Percentiles rank a stretch among this genome's conserved stretches.
Evolutionary conservation across 2,113 vertebrate species (phyloP).

Genomic region (Ivindomyrus marchei): DNA sequence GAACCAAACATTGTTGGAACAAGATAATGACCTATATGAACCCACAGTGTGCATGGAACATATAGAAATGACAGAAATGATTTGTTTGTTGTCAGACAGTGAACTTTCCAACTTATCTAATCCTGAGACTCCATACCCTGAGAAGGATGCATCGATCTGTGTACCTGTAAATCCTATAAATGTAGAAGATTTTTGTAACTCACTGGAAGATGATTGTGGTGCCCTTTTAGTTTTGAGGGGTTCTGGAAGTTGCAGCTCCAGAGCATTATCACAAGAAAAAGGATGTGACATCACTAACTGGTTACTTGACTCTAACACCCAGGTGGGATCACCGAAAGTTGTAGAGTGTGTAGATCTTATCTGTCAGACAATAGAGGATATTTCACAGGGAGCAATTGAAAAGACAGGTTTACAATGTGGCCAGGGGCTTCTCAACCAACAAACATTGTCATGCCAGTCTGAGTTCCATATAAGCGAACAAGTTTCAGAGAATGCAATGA

Average conservation of each 20-base stretch:
- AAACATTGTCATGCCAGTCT: not conserved
- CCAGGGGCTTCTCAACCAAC: not conserved
- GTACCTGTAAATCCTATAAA: not conserved
- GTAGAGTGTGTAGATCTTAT: not conserved
- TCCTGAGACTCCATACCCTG: not conserved
- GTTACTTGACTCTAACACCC: not conserved
- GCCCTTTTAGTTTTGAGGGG: not conserved
- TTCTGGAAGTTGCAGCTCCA: not conserved
- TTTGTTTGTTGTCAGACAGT: not conserved
- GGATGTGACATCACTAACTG: not conserved
- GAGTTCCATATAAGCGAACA: not conserved
- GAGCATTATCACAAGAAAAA: not conserved
- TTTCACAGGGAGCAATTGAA: not conserved
- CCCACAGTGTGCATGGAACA: not conserved
- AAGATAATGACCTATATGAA: not conserved
- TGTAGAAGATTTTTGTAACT: not conserved
- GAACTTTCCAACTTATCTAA: not conserved
- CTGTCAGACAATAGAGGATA: not conserved
- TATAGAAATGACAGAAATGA: not conserved
- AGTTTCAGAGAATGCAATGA: not conserved
- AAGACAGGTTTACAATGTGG: not conserved
- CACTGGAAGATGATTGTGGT: not conserved
- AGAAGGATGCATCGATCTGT: not conserved
- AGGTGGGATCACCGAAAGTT: not conserved
- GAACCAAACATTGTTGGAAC: not conserved